These are phyloP conservation scores for Drosophila orosa DNA, from an alignment of 1,140 invertebrate genomes.

Conservation along the genomic window DNA sequence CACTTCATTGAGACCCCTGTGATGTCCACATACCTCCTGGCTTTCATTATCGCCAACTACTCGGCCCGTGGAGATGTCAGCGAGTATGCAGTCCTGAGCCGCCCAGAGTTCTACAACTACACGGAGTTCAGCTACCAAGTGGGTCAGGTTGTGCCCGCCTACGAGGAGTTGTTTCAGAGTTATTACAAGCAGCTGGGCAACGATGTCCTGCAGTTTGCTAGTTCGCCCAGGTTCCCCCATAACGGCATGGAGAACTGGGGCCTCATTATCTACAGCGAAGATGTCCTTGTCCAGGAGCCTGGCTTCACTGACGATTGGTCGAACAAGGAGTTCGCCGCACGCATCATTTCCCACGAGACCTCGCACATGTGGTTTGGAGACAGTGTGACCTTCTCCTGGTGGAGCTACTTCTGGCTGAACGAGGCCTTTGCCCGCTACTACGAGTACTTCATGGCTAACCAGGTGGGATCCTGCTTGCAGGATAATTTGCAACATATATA, in stretches of 20 bases:
- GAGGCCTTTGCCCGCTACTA: conserved; percentile 89
- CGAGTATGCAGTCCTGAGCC: conserved; percentile 86
- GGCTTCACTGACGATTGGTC: conserved; percentile 68
- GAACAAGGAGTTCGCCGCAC: conserved; percentile 84
- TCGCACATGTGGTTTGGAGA: conserved; percentile 90
- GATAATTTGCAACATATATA: background rate
- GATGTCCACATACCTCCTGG: conserved; percentile 92
- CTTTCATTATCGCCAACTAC: conserved; percentile 90
- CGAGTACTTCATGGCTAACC: conserved; percentile 86
- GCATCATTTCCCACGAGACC: conserved; percentile 87
- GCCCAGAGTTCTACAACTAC: conserved; percentile 87
- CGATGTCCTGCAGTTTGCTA: conserved; percentile 87
- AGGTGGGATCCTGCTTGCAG: conserved; percentile 83
- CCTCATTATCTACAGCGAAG: conserved; percentile 87
- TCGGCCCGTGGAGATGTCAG: conserved; percentile 66
- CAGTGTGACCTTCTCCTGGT: conserved; percentile 88
- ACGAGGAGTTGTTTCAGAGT: conserved; percentile 84
- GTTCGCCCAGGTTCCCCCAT: conserved; percentile 90
- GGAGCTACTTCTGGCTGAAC: conserved; percentile 89
- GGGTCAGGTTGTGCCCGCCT: conserved; percentile 84
- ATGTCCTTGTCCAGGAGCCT: conserved; percentile 48
- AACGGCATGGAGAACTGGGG: conserved; percentile 96
- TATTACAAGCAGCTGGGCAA: conserved; percentile 81
- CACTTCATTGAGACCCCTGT: conserved; percentile 85
- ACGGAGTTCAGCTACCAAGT: conserved; percentile 86